These are phyloP conservation scores for Diabrotica balteata DNA, from an alignment of 2,888 invertebrate genomes.

Conservation along the genomic window DNA sequence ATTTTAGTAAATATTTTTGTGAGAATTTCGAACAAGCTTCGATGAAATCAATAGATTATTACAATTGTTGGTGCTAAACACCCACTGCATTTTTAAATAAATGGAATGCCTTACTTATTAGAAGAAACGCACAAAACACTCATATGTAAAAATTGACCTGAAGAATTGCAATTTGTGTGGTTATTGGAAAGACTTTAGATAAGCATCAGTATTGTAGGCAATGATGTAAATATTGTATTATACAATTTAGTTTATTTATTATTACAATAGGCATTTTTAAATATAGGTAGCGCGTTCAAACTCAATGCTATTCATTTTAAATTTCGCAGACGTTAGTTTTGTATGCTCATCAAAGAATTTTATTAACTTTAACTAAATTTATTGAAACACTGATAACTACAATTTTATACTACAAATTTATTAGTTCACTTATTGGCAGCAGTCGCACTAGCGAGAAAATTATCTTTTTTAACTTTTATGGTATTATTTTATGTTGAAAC, in stretches of 20 bases:
- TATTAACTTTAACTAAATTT: neutral
- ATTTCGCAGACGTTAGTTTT: neutral
- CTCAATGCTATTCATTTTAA: conserved; percentile 1
- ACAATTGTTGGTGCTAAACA: no score
- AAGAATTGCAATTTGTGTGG: neutral
- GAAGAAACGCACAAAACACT: no score
- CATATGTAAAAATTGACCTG: no score
- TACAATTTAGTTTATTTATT: neutral
- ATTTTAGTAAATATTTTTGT: no score
- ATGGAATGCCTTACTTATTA: no score
- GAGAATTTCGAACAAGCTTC: no score
- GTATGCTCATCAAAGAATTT: neutral
- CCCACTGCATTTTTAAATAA: no score
- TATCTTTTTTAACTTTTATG: no score
- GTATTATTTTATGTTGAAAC: no score
- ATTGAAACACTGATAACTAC: neutral
- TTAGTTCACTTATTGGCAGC: neutral
- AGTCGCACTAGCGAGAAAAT: no score
- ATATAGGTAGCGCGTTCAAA: neutral
- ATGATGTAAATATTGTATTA: conserved; percentile 7
- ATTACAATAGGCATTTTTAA: no score
- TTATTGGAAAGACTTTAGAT: conserved; percentile 7
- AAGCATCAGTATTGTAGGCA: conserved; percentile 14
- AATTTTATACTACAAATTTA: neutral
- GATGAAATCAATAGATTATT: no score